Evolutionary conservation across 2,113 vertebrate genomes (phyloP).

Genomic region (Struthidea cinerea): DNA sequence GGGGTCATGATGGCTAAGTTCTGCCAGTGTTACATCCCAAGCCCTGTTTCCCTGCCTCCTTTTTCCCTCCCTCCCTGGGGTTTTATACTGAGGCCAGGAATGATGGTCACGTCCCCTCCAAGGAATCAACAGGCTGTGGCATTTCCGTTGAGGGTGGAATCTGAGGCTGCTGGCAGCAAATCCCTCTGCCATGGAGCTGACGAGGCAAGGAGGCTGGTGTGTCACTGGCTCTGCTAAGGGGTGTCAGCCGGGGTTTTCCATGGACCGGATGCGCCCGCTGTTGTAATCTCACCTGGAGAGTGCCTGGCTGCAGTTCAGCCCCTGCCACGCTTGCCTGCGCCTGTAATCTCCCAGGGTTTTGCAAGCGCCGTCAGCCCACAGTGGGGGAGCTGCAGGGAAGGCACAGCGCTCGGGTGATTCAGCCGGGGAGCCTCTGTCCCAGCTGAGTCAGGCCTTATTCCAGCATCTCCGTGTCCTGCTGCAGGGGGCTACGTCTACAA

Average conservation of each 20-base stretch:
- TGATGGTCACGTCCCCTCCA: not conserved
- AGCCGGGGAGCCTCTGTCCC: not conserved
- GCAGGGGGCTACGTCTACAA: not conserved
- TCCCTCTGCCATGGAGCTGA: not conserved
- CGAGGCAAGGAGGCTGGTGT: not conserved
- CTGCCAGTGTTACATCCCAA: not conserved
- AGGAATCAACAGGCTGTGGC: not conserved
- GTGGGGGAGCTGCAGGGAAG: not conserved
- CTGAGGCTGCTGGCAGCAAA: not conserved
- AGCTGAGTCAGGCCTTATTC: not conserved
- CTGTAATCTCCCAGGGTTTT: not conserved
- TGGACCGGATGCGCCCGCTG: fast-evolving
- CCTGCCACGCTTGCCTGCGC: not conserved
- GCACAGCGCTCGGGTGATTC: not conserved
- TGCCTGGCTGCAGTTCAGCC: not conserved
- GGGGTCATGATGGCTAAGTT: not conserved
- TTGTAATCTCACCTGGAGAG: not conserved
- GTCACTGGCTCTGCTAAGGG: not conserved
- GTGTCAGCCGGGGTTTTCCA: not conserved
- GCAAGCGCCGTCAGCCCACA: not conserved
- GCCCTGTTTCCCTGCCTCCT: not conserved
- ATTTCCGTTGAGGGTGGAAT: not conserved
- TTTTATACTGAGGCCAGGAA: not conserved
- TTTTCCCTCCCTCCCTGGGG: not conserved
- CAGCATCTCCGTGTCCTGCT: not conserved